These are phyloP conservation scores for Brachirus orientalis DNA, from an alignment of 2,113 vertebrate genomes.

Conservation along the genomic window DNA sequence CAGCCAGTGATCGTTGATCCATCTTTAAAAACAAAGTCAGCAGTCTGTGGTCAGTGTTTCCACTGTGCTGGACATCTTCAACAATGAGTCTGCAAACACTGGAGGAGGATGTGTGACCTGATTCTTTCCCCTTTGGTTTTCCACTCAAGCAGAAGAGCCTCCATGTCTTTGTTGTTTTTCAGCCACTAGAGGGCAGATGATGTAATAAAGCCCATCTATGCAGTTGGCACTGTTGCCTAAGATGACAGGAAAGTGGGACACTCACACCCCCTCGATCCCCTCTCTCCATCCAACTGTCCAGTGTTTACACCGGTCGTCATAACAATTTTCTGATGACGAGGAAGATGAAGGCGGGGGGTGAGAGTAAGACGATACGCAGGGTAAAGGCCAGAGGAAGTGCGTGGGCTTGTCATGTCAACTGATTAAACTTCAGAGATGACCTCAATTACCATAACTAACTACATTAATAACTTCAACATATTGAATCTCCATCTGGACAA, in stretches of 20 bases:
- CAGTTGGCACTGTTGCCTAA: neutral
- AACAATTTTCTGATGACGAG: slow-evolving; percentile 49
- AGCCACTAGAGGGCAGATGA: slow-evolving; percentile 53
- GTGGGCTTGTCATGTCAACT: slow-evolving; percentile 21
- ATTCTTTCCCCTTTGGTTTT: slow-evolving; percentile 23
- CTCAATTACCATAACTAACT: slow-evolving; percentile 34
- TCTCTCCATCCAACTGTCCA: neutral
- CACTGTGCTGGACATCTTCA: no score
- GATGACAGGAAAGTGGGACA: slow-evolving; percentile 3
- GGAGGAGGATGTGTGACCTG: slow-evolving; percentile 27
- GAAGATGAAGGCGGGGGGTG: neutral
- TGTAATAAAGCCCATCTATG: neutral
- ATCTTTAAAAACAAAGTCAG: no score
- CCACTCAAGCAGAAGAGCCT: neutral
- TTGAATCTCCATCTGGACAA: no score
- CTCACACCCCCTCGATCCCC: slow-evolving; percentile 4
- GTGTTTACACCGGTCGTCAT: slow-evolving; percentile 60
- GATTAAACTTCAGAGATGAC: slow-evolving; percentile 29
- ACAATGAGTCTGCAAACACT: no score
- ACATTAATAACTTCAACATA: no score
- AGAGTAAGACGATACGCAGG: slow-evolving; percentile 23
- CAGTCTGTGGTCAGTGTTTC: no score
- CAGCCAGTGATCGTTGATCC: no score
- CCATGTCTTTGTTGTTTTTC: neutral
- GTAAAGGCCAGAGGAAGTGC: slow-evolving; percentile 53